Evolutionary conservation across 2,888 invertebrate species (phyloP).

Genomic region (Siphonodentalium dalli): DNA sequence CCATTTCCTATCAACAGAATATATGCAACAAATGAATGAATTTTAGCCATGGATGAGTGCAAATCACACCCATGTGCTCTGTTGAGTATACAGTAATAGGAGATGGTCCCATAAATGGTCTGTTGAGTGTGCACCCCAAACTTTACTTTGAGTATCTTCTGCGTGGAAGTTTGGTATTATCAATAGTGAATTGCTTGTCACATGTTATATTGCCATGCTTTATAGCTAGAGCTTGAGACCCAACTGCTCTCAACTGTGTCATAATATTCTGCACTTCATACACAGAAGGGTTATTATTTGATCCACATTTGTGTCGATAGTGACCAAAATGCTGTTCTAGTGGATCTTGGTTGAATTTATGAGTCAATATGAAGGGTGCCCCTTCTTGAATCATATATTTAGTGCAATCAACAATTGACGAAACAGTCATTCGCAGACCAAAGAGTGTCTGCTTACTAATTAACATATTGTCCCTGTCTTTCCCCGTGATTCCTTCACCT

Average conservation of each 20-base stretch:
- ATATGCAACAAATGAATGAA: too few species aligned
- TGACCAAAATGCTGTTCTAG: constrained; percentile 26
- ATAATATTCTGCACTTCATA: constrained; percentile 11
- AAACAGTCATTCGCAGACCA: constrained; percentile 9
- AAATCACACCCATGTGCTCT: too few species aligned
- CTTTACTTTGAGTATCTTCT: too few species aligned
- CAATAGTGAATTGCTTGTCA: too few species aligned
- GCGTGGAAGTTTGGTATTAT: too few species aligned
- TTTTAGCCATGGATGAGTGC: too few species aligned
- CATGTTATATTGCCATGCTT: constrained; percentile 10
- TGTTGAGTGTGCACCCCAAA: too few species aligned
- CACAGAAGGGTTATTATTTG: constrained; percentile 19
- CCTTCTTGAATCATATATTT: constrained; percentile 3
- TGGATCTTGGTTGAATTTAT: constrained; percentile 24
- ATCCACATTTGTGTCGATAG: constrained; percentile 3
- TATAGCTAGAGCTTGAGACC: constrained; percentile 14
- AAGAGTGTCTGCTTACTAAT: constrained; percentile 16
- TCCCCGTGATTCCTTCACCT: constrained; percentile 2
- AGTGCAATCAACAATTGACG: constrained; percentile 2
- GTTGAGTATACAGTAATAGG: too few species aligned
- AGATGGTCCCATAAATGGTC: too few species aligned
- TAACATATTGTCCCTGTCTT: background rate
- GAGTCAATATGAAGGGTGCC: constrained; percentile 18
- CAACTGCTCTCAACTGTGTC: constrained; percentile 10
- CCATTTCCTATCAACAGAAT: too few species aligned